Percentiles rank a stretch among this genome's conserved stretches.
Evolutionary conservation across 1,140 invertebrate genomes (phyloP).

Genomic region (Phymastichus coffea): DNA sequence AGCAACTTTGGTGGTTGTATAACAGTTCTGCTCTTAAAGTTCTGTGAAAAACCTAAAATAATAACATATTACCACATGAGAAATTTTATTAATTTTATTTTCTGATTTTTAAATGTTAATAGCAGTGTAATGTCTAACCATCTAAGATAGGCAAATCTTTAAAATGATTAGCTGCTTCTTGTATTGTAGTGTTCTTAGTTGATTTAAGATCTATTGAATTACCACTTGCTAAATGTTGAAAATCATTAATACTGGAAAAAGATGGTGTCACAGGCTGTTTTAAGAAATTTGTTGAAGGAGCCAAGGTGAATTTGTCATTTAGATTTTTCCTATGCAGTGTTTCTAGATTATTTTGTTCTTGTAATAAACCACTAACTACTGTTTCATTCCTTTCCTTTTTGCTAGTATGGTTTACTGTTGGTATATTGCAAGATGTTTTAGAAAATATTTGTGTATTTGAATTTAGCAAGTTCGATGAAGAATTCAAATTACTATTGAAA

Average conservation of each 20-base stretch:
- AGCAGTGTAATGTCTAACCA: too few relatives aligned
- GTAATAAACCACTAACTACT: neutral
- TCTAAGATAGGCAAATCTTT: too few relatives aligned
- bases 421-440: neutral
- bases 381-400: slow-evolving; percentile 20
- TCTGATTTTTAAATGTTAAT: too few relatives aligned
- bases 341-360: neutral
- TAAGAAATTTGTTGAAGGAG: too few relatives aligned
- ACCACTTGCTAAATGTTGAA: neutral
- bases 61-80: too few relatives aligned
- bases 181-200: neutral
- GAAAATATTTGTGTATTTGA: too few relatives aligned
- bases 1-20: neutral
- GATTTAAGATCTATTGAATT: neutral
- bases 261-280: too few relatives aligned
- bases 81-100: too few relatives aligned
- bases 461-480: too few relatives aligned
- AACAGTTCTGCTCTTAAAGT: neutral
- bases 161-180: neutral
- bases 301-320: too few relatives aligned
- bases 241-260: too few relatives aligned
- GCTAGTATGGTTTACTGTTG: neutral
- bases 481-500: neutral
- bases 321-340: too few relatives aligned
- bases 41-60: neutral